Conservation (phyloP, 2,888 invertebrate genomes). For the Creontiades dilutus region DNA sequence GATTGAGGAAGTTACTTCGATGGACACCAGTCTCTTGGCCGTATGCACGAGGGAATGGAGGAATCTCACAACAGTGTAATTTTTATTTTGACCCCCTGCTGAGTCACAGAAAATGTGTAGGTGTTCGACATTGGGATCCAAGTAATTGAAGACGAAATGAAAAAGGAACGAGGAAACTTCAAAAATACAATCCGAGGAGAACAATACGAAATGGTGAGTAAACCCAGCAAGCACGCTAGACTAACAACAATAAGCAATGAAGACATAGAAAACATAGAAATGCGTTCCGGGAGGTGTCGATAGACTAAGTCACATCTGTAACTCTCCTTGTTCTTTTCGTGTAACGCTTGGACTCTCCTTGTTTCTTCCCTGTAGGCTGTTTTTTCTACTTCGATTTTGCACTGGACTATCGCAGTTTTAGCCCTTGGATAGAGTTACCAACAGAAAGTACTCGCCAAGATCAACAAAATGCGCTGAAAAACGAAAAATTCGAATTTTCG, state of each 20-base stretch:
- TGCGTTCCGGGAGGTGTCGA: no score
- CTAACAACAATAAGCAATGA: no score
- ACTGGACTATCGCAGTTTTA: no score
- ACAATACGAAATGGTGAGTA: no score
- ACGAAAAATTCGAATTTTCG: slow-evolving; percentile 33
- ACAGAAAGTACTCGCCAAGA: neutral
- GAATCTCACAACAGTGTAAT: slow-evolving; percentile 72
- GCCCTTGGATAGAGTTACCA: no score
- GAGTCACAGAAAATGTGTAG: slow-evolving; percentile 45
- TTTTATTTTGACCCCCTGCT: slow-evolving; percentile 74
- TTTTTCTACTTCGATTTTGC: no score
- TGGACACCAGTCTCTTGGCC: slow-evolving; percentile 53
- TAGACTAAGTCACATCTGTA: no score
- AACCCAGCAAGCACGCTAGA: neutral
- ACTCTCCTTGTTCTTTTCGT: neutral
- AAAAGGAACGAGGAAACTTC: slow-evolving; percentile 21
- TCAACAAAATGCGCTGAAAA: slow-evolving; percentile 55
- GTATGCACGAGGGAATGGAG: slow-evolving; percentile 72
- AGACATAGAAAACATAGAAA: no score
- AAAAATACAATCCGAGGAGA: no score
- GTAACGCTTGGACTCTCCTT: neutral
- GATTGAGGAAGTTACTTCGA: slow-evolving; percentile 72
- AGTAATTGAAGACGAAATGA: slow-evolving; percentile 45
- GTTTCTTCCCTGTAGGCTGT: no score
- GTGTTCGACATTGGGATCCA: slow-evolving; percentile 28